Evolutionary conservation across 2,113 vertebrate genomes (phyloP).

Genomic region (Rhynchomys soricoides): DNA sequence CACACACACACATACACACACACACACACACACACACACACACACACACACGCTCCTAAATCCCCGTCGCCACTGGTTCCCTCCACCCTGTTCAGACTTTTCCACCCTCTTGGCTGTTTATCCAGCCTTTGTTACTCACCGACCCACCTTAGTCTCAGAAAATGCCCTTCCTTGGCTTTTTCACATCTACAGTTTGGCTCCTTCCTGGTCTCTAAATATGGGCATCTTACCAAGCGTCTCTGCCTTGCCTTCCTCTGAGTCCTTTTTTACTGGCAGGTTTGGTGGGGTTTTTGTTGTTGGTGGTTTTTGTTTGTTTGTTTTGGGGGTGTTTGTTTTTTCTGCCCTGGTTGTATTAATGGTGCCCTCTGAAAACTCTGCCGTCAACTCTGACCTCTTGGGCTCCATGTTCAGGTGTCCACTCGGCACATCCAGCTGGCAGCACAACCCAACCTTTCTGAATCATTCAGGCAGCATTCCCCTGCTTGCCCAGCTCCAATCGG

Average conservation of each 20-base stretch:
- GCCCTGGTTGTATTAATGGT: not conserved
- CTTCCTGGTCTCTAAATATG: not conserved
- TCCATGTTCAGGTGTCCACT: not conserved
- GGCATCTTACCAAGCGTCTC: not conserved
- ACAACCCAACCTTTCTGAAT: not conserved
- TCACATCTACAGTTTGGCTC: not conserved
- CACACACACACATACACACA: no score
- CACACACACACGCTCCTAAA: not conserved
- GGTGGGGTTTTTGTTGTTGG: no score
- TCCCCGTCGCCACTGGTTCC: not conserved
- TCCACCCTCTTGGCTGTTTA: conserved; percentile 3
- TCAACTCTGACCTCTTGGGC: not conserved
- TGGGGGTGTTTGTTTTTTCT: not conserved
- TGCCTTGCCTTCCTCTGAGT: not conserved
- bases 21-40: not conserved
- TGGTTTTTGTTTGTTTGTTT: no score
- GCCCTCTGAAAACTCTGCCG: not conserved
- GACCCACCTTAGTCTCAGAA: not conserved
- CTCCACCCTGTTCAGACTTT: not conserved
- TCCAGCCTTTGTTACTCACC: not conserved
- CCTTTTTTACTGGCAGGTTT: not conserved
- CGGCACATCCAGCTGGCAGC: no score
- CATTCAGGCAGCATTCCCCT: not conserved
- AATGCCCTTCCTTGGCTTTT: not conserved
- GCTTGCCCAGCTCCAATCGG: not conserved